Percentiles rank a stretch among this genome's conserved stretches.
These are phyloP conservation scores for Drosophila leonis DNA, from an alignment of 2,888 invertebrate species.

Conservation along the genomic window DNA sequence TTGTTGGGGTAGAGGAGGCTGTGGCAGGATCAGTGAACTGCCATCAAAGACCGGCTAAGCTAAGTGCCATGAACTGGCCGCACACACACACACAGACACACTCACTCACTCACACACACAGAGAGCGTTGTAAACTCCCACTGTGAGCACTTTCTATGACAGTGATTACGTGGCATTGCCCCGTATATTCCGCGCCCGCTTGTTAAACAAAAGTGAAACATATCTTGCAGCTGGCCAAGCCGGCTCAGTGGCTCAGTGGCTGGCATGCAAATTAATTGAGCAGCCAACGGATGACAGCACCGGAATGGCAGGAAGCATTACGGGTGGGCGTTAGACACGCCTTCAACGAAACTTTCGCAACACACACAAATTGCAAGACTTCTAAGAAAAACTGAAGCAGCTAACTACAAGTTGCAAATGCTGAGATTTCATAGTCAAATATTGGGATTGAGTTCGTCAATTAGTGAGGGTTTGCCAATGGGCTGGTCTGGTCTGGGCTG, in stretches of 20 bases:
- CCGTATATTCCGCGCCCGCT: background rate
- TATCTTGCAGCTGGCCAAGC: constrained; percentile 57
- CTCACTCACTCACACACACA: background rate
- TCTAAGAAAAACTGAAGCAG: constrained; percentile 8
- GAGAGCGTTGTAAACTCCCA: constrained; percentile 38
- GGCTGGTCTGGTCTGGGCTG: too few relatives aligned
- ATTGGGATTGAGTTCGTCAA: background rate
- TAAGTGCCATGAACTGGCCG: constrained; percentile 19
- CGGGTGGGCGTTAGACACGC: constrained; percentile 37
- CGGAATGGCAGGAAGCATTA: constrained; percentile 57
- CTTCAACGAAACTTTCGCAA: constrained; percentile 12
- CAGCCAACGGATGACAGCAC: constrained; percentile 52
- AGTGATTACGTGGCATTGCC: constrained; percentile 46
- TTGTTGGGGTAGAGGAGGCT: background rate
- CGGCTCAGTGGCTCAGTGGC: constrained; percentile 57
- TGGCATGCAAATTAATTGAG: constrained; percentile 71
- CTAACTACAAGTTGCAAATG: background rate
- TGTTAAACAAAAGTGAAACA: constrained; percentile 49
- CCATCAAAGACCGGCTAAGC: constrained; percentile 42
- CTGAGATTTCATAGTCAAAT: background rate
- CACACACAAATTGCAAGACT: background rate
- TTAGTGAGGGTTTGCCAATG: constrained; percentile 3
- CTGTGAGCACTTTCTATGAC: constrained; percentile 52
- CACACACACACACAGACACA: constrained; percentile 11
- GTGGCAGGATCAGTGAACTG: constrained; percentile 58